Evolutionary conservation across 2,113 vertebrate species (phyloP).

Genomic region (Salvelinus sp.): DNA sequence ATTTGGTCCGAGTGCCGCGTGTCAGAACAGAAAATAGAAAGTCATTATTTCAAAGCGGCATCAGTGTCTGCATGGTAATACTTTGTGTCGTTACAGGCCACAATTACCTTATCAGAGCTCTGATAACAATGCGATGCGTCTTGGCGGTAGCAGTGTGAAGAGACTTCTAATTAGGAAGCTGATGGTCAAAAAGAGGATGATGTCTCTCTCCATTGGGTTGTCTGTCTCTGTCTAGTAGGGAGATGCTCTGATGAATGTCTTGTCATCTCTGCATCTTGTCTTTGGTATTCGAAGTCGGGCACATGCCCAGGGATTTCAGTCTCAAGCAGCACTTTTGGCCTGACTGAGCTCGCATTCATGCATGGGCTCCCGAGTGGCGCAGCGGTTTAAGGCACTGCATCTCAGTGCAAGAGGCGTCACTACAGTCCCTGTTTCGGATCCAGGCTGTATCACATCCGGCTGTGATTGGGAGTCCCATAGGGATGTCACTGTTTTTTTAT

Average conservation of each 20-base stretch:
- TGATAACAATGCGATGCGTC: conserved; percentile 10
- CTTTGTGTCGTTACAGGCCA: background rate
- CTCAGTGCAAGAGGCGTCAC: too few species aligned
- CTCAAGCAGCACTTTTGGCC: background rate
- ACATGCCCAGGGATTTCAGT: conserved; percentile 26
- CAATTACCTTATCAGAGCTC: conserved; percentile 1
- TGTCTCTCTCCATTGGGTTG: conserved; percentile 36
- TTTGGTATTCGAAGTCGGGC: conserved; percentile 5
- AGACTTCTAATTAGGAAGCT: conserved; percentile 12
- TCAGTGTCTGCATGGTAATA: background rate
- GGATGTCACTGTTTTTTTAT: background rate
- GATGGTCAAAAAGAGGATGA: conserved; percentile 42
- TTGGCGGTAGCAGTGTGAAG: background rate
- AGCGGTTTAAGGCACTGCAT: too few species aligned
- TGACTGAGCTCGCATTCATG: background rate
- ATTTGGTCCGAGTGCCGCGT: background rate
- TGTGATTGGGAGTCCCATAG: too few species aligned
- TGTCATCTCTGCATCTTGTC: conserved; percentile 43
- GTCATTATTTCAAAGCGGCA: background rate
- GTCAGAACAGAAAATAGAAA: background rate
- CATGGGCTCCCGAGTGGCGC: too few species aligned
- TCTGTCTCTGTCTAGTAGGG: conserved; percentile 49
- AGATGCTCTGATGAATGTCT: conserved; percentile 38
- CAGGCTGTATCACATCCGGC: too few species aligned
- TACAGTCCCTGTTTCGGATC: too few species aligned